Percentiles rank a stretch among this genome's conserved stretches.
phyloP scores from a whole-genome alignment of 1,140 invertebrate species.

The Magallana gigas region DNA sequence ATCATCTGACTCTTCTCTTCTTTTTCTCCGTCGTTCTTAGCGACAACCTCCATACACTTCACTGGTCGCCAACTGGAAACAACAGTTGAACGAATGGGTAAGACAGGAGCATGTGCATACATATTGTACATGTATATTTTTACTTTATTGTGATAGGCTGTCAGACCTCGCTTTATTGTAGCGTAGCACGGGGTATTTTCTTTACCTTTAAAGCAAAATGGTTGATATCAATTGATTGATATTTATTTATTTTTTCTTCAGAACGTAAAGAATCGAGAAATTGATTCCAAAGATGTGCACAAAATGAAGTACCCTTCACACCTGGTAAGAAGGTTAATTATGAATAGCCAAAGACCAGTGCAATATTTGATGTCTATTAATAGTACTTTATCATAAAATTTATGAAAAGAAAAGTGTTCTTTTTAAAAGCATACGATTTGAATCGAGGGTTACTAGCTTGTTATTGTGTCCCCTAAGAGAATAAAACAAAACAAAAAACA shows the following conservation, averaged over 20 bases:
- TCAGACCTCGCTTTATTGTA: no score
- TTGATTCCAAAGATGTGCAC: conserved; percentile 21
- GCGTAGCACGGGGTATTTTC: no score
- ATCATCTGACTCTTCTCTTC: neutral
- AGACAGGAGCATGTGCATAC: neutral
- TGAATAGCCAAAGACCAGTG: no score
- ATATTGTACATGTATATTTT: neutral
- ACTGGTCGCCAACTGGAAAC: conserved; percentile 11
- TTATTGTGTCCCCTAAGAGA: no score
- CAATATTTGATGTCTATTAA: neutral
- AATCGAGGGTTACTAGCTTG: no score
- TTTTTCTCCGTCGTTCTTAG: conserved; percentile 19
- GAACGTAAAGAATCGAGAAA: conserved; percentile 23
- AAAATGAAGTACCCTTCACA: conserved; percentile 13
- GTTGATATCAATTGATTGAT: no score
- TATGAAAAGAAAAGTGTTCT: neutral
- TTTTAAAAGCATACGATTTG: no score
- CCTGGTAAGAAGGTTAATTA: neutral
- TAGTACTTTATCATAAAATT: neutral
- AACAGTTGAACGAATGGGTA: conserved; percentile 20
- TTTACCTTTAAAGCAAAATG: no score
- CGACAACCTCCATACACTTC: neutral
- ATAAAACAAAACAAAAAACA: no score
- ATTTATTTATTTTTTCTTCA: neutral
- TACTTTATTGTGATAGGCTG: no score